Evolutionary conservation across 2,888 invertebrate species (phyloP).

Genomic region (Nysson spinosus): DNA sequence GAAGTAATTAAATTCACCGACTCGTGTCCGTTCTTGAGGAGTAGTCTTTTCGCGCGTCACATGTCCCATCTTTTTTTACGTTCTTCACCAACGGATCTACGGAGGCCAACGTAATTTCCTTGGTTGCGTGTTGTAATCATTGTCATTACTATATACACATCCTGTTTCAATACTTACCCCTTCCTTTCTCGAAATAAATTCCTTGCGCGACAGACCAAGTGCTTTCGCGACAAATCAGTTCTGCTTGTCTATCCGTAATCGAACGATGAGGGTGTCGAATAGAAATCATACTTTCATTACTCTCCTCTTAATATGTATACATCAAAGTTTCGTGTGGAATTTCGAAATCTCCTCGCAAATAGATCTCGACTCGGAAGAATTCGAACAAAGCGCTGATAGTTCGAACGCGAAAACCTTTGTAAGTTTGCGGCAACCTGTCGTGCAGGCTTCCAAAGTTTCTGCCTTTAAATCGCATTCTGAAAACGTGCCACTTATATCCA

Average conservation of each 20-base stretch:
- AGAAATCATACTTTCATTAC: background rate
- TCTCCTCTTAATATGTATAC: background rate
- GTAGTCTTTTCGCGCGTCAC: constrained; percentile 2
- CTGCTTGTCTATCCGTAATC: constrained; percentile 4
- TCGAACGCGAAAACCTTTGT: background rate
- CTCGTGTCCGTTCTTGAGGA: constrained; percentile 11
- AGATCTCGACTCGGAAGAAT: constrained; percentile 49
- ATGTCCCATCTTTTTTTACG: constrained; percentile 10
- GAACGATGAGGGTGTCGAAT: constrained; percentile 24
- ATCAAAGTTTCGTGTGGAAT: constrained; percentile 40
- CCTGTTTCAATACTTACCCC: constrained; percentile 46
- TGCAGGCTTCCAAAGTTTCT: background rate
- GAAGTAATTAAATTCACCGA: constrained; percentile 46
- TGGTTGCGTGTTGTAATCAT: constrained; percentile 32
- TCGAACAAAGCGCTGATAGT: background rate
- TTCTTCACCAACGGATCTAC: constrained; percentile 17
- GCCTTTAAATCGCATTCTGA: background rate
- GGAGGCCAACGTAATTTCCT: constrained; percentile 63
- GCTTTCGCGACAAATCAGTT: constrained; percentile 7
- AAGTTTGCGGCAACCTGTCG: background rate
- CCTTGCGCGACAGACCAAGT: background rate
- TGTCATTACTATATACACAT: constrained; percentile 43
- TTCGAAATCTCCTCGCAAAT: constrained; percentile 60
- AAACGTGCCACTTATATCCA: background rate
- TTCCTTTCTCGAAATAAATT: constrained; percentile 24